Conservation (phyloP, 1,140 invertebrate species). For the Ephestia elutella region DNA sequence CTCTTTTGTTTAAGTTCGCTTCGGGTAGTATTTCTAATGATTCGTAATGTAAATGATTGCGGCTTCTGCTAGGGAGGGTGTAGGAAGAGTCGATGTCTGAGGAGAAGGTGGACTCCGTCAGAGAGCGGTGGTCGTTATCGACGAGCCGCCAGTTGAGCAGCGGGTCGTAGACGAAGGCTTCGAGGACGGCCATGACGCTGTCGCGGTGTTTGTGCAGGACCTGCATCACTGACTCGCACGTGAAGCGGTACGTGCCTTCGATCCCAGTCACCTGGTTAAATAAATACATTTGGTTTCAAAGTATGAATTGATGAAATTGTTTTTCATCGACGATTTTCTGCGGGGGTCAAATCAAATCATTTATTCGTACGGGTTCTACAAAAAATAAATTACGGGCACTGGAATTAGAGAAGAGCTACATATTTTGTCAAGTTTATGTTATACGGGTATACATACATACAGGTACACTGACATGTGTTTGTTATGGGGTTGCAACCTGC, state of each 20-base stretch:
- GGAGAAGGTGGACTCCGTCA: conserved; percentile 57
- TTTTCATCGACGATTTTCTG: not conserved
- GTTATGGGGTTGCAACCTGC: too few species aligned
- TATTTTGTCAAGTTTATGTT: too few species aligned
- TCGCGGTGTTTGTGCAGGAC: conserved; percentile 97
- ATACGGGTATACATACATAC: too few species aligned
- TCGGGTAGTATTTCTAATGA: conserved; percentile 61
- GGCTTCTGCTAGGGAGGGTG: conserved; percentile 49
- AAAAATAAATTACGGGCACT: too few species aligned
- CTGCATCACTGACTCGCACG: conserved; percentile 98
- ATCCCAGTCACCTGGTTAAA: conserved; percentile 79
- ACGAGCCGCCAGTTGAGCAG: conserved; percentile 96
- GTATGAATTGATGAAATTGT: not conserved
- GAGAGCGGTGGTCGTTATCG: conserved; percentile 52
- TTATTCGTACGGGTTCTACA: too few species aligned
- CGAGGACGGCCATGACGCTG: conserved; percentile 98
- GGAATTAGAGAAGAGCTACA: too few species aligned
- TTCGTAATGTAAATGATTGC: conserved; percentile 48
- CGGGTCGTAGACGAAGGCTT: conserved; percentile 99
- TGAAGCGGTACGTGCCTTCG: conserved; percentile 90
- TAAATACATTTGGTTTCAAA: not conserved
- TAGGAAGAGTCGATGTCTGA: conserved; percentile 61
- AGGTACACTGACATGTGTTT: too few species aligned
- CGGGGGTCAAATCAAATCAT: too few species aligned
- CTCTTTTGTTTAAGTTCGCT: conserved; percentile 91